Base-by-base conservation (phyloP, 2,797 vertebrate species). In the Amblyraja radiata region DNA sequence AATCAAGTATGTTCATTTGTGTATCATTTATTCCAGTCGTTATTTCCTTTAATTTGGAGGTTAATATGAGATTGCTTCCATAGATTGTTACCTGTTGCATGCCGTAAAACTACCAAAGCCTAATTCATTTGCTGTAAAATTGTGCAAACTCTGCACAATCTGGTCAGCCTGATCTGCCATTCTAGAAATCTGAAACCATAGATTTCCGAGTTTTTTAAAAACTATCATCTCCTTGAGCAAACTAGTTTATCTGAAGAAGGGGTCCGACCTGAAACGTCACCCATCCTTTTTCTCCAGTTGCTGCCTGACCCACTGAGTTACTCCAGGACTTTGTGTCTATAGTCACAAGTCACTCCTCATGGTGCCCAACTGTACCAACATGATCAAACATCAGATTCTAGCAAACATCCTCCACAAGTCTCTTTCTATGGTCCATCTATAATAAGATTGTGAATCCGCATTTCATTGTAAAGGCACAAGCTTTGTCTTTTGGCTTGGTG, bases 81-180 rank as follows among this genome's bases (percentile, higher is more conserved):
- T 88, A n/a, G 65, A 88, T 65, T 88, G 63, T 88, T 88, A 68
- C 21, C n/a, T 65, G 65, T 88, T 88, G 65, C n/a, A 88, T 36
- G 65, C 63, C 8, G 8, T 88, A 18, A 88, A 88, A 65, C 18
- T 32, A 88, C 84, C 16, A 18, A 88, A 68, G 13, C 36, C 25
- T 88, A n/a, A 88, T 68, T 32, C 32, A 68, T 88, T 65, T 36
- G 58, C 28, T 88, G 84, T 88, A 28, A 86, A 86, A 61, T 63
- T 18, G 58, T 58, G n/a, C 58, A n/a, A 88, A 68, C 8, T 36
- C n/a, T 88, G 61, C 84, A 36, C 36, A 68, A 88, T 68, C 28
- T 68, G 63, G n/a, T 32, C 23, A 78, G 77, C 77, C 6, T 32
- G 32, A 32, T 78, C n/a, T 36, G 77, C 36, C 77, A 78, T 13